Evolutionary conservation across 2,888 invertebrate species (phyloP).

Genomic region (Hypena proboscidalis): DNA sequence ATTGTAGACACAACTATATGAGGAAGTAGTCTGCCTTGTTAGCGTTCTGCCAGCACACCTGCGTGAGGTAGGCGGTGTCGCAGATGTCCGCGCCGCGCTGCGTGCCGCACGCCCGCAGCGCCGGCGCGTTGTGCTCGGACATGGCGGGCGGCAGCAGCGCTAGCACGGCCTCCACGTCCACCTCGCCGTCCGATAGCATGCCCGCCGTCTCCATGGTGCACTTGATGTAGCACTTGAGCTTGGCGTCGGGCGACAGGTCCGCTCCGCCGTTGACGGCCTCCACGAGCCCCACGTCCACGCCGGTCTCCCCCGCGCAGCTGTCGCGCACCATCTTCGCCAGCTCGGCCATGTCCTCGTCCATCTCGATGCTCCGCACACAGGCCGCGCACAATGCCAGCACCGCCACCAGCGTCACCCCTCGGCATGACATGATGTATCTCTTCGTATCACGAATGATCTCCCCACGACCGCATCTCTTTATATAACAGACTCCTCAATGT

Average conservation of each 20-base stretch:
- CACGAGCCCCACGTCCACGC: constrained; percentile 61
- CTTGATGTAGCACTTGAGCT: constrained; percentile 75
- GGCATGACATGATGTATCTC: constrained; percentile 11
- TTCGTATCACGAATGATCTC: constrained; percentile 5
- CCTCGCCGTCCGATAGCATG: constrained; percentile 67
- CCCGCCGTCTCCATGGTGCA: constrained; percentile 79
- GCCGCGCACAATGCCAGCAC: constrained; percentile 4
- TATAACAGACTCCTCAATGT: constrained; percentile 51
- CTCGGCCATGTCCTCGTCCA: constrained; percentile 76
- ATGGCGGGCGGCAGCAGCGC: constrained; percentile 66
- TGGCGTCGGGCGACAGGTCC: constrained; percentile 58
- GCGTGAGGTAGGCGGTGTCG: constrained; percentile 73
- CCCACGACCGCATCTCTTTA: constrained; percentile 22
- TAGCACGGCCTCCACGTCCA: constrained; percentile 72
- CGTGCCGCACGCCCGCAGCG: constrained; percentile 64
- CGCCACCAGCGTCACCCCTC: constrained; percentile 13
- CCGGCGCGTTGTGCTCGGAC: constrained; percentile 50
- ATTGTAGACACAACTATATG: constrained; percentile 60
- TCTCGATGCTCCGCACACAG: constrained; percentile 21
- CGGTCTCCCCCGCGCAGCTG: constrained; percentile 65
- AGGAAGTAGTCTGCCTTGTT: constrained; percentile 69
- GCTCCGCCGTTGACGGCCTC: constrained; percentile 67
- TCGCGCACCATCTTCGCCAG: constrained; percentile 71
- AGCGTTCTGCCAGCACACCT: constrained; percentile 73
- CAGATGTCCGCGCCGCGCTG: constrained; percentile 68